A percentile compares a stretch with the other conserved stretches of the same genome.
These are phyloP conservation scores for Pelvicachromis taeniatus DNA, from an alignment of 2,113 vertebrate genomes.

Conservation along the genomic window DNA sequence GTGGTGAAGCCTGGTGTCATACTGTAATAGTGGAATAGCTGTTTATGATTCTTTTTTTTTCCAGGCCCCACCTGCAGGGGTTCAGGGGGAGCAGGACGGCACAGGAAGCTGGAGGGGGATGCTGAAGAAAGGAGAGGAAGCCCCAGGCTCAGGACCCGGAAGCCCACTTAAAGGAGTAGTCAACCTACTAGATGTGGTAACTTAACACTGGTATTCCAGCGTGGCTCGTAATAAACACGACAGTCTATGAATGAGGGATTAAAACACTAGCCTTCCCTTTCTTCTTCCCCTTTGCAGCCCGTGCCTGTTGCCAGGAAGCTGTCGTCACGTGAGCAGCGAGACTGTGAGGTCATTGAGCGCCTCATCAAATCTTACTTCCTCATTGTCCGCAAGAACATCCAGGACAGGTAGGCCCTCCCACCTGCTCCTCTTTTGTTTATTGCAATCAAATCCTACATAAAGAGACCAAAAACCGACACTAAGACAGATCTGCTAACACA, in stretches of 20 bases:
- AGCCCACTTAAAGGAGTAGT: slow-evolving; percentile 92
- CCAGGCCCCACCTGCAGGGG: slow-evolving; percentile 43
- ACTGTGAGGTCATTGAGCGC: slow-evolving; percentile 98
- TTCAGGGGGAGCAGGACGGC: slow-evolving; percentile 78
- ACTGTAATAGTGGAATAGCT: neutral
- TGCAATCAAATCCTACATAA: neutral
- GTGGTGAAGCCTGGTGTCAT: neutral
- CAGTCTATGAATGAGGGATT: neutral
- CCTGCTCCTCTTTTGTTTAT: neutral
- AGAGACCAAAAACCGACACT: neutral
- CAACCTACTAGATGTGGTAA: slow-evolving; percentile 95
- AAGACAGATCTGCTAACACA: neutral
- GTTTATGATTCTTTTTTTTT: neutral
- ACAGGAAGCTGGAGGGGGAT: slow-evolving; percentile 94
- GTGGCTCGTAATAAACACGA: rapidly evolving
- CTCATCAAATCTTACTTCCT: slow-evolving; percentile 99
- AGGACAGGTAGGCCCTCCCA: slow-evolving; percentile 83
- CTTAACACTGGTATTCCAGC: neutral
- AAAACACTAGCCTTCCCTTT: rapidly evolving
- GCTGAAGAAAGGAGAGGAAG: slow-evolving; percentile 93
- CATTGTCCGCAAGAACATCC: slow-evolving; percentile 98
- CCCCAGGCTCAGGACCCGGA: slow-evolving; percentile 76
- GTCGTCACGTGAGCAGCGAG: slow-evolving; percentile 93
- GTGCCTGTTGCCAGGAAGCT: slow-evolving; percentile 95
- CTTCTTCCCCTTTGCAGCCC: slow-evolving; percentile 70